A percentile compares a stretch with the other conserved stretches of the same genome.
phyloP scores from a whole-genome alignment of 2,797 vertebrate genomes.

The Neoniphon sammara region DNA sequence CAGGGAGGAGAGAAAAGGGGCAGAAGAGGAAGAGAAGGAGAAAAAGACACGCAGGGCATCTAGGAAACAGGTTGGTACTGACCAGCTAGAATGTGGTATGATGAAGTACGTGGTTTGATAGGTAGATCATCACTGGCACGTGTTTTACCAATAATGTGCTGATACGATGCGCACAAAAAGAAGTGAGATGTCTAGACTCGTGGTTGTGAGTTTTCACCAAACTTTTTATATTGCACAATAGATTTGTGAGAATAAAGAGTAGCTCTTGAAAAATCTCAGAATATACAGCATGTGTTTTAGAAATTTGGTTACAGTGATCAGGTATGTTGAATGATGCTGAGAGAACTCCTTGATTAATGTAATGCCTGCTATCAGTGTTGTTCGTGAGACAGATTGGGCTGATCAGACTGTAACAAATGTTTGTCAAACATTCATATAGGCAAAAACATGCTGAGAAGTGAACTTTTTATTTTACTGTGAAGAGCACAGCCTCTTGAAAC shows the following conservation, averaged over 20 bases:
- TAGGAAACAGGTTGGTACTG: conserved; percentile 79
- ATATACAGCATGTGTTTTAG: no score
- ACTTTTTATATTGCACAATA: no score
- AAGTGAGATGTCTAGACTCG: no score
- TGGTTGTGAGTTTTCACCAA: no score
- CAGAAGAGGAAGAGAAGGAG: conserved; percentile 32
- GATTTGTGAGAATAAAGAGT: no score
- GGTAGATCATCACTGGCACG: neutral
- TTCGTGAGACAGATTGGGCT: neutral
- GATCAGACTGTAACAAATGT: neutral
- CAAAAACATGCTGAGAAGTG: neutral
- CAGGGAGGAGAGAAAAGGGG: conserved; percentile 1
- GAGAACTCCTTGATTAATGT: no score
- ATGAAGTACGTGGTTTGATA: neutral
- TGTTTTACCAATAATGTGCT: neutral
- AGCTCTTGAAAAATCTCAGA: no score
- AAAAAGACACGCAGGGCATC: conserved; percentile 72
- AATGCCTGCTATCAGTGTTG: no score
- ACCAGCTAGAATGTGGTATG: neutral
- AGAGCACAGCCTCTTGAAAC: neutral
- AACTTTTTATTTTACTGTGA: neutral
- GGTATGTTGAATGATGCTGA: no score
- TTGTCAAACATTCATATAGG: neutral
- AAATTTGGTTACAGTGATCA: no score
- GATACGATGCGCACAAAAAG: no score